phyloP scores from a whole-genome alignment of 2,113 vertebrate species.

The Butorides virescens region DNA sequence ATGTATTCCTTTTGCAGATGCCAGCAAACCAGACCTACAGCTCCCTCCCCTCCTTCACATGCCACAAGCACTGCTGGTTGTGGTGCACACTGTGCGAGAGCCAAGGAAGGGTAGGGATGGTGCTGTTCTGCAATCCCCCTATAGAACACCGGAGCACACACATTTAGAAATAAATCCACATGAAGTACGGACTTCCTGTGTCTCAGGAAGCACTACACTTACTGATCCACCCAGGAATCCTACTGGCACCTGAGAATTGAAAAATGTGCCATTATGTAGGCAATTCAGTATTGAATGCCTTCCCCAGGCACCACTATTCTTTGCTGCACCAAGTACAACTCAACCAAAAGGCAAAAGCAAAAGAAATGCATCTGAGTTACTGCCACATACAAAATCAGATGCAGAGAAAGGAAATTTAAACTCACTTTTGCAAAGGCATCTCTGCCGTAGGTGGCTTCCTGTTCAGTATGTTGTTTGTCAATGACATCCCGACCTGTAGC shows the following conservation, averaged over 20 bases:
- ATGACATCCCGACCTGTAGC: constrained; percentile 94
- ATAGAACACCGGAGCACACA: rapidly evolving
- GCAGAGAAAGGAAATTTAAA: no score
- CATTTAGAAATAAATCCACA: not conserved
- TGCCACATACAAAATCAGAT: no score
- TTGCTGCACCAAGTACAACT: not conserved
- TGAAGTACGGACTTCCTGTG: not conserved
- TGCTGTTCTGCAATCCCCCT: not conserved
- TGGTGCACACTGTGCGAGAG: not conserved
- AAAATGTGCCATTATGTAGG: rapidly evolving
- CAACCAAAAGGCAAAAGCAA: not conserved
- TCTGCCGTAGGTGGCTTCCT: constrained; percentile 92
- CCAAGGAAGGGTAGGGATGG: not conserved
- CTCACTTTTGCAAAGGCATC: constrained; percentile 94
- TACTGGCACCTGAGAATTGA: not conserved
- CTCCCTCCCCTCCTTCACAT: rapidly evolving
- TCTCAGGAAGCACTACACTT: not conserved
- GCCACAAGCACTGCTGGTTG: not conserved
- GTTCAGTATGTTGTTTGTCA: constrained; percentile 92
- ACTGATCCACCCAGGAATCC: not conserved
- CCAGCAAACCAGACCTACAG: not conserved
- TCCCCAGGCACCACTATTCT: rapidly evolving
- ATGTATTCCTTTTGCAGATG: not conserved
- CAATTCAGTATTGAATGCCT: not conserved
- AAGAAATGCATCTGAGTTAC: rapidly evolving